These are phyloP conservation scores for Lasioglossum figueresi DNA, from an alignment of 2,888 invertebrate genomes.

Conservation along the genomic window DNA sequence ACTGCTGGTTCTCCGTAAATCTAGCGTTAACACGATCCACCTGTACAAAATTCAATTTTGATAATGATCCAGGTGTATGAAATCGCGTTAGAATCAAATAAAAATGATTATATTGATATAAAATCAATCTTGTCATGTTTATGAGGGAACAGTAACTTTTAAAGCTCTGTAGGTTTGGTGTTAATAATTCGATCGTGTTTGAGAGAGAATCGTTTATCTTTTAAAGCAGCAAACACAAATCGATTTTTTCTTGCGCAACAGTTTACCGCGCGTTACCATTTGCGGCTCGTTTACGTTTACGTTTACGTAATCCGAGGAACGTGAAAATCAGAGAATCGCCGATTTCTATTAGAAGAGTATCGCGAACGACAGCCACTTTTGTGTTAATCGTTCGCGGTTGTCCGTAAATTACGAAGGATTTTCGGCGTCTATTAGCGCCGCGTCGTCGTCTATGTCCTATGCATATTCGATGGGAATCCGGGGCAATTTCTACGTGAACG, in stretches of 20 bases:
- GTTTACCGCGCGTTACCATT: background rate
- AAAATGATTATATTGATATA: no score
- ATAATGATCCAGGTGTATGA: no score
- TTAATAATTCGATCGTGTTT: no score
- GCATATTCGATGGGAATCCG: background rate
- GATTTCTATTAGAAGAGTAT: constrained; percentile 11
- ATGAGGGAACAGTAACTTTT: no score
- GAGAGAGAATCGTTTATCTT: no score
- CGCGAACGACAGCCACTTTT: constrained; percentile 28
- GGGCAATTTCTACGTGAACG: background rate
- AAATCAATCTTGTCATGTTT: no score
- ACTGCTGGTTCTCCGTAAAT: no score
- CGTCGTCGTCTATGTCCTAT: background rate
- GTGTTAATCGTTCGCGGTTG: constrained; percentile 36
- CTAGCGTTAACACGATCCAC: no score
- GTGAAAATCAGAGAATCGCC: constrained; percentile 10
- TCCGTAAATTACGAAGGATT: constrained; percentile 28
- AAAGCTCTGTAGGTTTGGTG: no score
- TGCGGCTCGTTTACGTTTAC: background rate
- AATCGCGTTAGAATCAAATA: no score
- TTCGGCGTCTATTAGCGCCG: background rate
- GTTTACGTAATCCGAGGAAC: background rate
- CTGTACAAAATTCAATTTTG: no score
- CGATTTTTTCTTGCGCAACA: background rate
- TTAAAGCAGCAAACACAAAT: background rate